Evolutionary conservation across 2,113 vertebrate genomes (phyloP), one percentile per base, ranked within the genome.

Genomic region (Neogobius melanostomus): DNA sequence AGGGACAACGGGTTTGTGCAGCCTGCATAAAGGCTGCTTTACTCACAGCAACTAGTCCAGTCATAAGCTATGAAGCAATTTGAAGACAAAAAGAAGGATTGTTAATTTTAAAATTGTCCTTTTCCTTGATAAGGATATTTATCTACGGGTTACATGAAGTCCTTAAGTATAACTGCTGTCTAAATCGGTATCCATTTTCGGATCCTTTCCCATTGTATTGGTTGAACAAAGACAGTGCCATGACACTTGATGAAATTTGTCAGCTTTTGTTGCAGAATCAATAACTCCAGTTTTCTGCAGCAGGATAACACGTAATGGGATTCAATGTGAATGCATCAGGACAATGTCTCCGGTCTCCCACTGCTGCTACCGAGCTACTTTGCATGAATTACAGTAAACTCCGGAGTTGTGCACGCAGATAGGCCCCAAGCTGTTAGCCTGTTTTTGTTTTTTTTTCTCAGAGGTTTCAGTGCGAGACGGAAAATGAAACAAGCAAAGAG

Each of bases 321-420:
- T 83, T 80, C 78, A 70, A 69, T 81, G 78, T 63, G 79, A 83
- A 82, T 73, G 80, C 84, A 83, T 88, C 78, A 79, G 84, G 79
- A 73, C 84, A 87, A 88, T 88, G 84, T 82, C 69, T 81, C 64
- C 81, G 81, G 77, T 85, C 74, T 88, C 77, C 75, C 84, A 51
- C 69, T 68, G 80, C 85, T 68, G 78, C 85, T 78, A 81, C 71
- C 66, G 67, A 67, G 66, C 82, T 81, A 82, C 85, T 90, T 88
- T 89, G 87, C 87, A 87, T 89, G 88, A 88, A 86, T 88, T 88
- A 85, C 75, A 86, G 83, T 81, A 85, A 83, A 86, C 88, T 86
- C 73, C 80, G 77, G 86, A 85, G 87, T 83, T 81, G 67, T 85
- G 87, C 77, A 83, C 56, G 69, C 77, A 81, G 82, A 83, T 80